phyloP scores from a whole-genome alignment of 2,888 invertebrate genomes.

The Neoitamus cyanurus region DNA sequence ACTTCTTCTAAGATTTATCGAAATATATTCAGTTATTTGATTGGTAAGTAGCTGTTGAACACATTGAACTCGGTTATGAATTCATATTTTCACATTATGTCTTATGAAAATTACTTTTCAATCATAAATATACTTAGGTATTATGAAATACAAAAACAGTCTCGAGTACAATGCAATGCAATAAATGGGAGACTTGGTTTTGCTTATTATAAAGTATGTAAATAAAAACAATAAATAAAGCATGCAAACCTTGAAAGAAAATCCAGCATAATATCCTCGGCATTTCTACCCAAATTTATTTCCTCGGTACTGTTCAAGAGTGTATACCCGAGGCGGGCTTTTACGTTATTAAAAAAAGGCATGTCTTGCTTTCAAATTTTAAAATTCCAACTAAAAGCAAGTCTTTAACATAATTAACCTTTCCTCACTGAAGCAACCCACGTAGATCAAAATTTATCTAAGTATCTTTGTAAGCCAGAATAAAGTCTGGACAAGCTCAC shows the following conservation, averaged over 20 bases:
- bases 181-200: too few species aligned
- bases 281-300: not conserved
- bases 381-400: not conserved
- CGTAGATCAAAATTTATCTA: not conserved
- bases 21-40: too few species aligned
- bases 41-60: too few species aligned
- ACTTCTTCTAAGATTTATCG: too few species aligned
- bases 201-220: not conserved
- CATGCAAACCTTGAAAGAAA: not conserved
- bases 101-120: too few species aligned
- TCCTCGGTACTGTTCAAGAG: not conserved
- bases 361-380: not conserved
- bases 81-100: too few species aligned
- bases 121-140: too few species aligned
- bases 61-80: too few species aligned
- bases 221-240: not conserved
- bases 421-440: not conserved
- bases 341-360: not conserved
- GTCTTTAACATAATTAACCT: not conserved
- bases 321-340: not conserved
- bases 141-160: too few species aligned
- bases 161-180: too few species aligned
- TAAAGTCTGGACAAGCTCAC: not conserved
- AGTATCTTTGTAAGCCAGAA: not conserved
- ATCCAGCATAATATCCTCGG: slow-evolving; percentile 9